These are phyloP conservation scores for Acanthurus tractus DNA, from an alignment of 2,797 vertebrate species.

Conservation along the genomic window DNA sequence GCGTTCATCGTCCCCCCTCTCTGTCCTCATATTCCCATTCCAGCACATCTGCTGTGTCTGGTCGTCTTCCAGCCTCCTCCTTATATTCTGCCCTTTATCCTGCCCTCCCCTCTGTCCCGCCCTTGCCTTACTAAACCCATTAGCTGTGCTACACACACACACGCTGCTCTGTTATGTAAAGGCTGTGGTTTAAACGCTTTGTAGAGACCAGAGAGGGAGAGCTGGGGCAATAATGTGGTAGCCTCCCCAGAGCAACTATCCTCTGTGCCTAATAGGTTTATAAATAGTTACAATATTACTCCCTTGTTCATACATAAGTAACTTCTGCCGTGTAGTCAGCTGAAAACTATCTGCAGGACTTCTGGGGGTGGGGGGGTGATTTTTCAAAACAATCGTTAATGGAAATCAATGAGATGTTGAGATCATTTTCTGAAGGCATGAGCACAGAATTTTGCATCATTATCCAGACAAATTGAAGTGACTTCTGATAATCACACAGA, in stretches of 20 bases:
- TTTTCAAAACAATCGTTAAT: conserved; percentile 30
- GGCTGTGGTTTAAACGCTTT: conserved; percentile 60
- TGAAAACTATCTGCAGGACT: conserved; percentile 11
- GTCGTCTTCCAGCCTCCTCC: conserved; percentile 61
- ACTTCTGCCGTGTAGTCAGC: conserved; percentile 13
- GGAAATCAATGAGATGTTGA: conserved; percentile 20
- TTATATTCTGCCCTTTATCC: conserved; percentile 57
- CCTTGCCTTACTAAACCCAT: conserved; percentile 70
- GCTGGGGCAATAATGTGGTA: conserved; percentile 33
- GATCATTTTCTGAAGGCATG: conserved; percentile 22
- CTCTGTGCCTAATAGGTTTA: conserved; percentile 56
- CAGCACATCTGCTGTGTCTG: conserved; percentile 77
- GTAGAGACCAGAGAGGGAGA: conserved; percentile 33
- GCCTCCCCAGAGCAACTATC: conserved; percentile 45
- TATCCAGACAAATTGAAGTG: conserved; percentile 15
- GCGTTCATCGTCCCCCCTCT: conserved; percentile 18
- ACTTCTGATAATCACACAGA: neutral
- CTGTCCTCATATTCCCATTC: conserved; percentile 53
- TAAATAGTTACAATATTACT: conserved; percentile 58
- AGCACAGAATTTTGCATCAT: conserved; percentile 13
- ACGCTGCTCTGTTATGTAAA: conserved; percentile 61
- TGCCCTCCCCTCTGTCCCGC: conserved; percentile 45
- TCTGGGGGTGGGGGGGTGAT: conserved; percentile 1
- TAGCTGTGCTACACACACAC: conserved; percentile 53
- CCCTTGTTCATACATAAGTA: conserved; percentile 41